phyloP scores from a whole-genome alignment of 2,888 invertebrate genomes.

The Rhodophaea formosa region DNA sequence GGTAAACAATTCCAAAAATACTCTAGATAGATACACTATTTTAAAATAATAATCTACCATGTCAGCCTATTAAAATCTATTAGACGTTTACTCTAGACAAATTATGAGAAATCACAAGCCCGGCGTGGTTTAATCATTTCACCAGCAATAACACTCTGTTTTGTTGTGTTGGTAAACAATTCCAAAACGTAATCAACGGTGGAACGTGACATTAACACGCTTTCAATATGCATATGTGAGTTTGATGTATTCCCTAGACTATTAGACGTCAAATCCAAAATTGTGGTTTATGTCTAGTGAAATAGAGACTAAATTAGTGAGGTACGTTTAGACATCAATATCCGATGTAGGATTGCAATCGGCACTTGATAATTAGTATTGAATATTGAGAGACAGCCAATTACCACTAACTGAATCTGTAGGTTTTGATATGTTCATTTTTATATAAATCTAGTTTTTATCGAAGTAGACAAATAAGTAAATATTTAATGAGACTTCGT shows the following conservation, averaged over 20 bases:
- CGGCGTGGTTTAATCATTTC: neutral
- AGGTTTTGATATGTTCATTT: neutral
- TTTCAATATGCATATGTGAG: slow-evolving; percentile 28
- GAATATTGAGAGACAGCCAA: slow-evolving; percentile 38
- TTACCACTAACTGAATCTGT: slow-evolving; percentile 24
- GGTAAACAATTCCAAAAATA: too few relatives aligned
- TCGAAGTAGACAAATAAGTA: too few relatives aligned
- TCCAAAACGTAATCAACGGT: slow-evolving; percentile 29
- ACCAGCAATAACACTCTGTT: neutral
- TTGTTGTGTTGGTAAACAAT: slow-evolving; percentile 14
- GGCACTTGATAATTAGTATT: slow-evolving; percentile 40
- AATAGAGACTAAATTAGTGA: slow-evolving; percentile 37
- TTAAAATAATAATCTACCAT: too few relatives aligned
- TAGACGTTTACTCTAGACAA: neutral
- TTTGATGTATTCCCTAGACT: slow-evolving; percentile 26
- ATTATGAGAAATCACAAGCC: neutral
- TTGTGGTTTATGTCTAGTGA: slow-evolving; percentile 26
- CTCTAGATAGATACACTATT: too few relatives aligned
- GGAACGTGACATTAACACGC: slow-evolving; percentile 31
- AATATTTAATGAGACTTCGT: too few relatives aligned
- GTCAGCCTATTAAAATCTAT: too few relatives aligned
- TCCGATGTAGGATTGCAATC: slow-evolving; percentile 33
- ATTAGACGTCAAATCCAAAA: slow-evolving; percentile 22
- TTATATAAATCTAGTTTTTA: neutral
- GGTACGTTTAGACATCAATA: slow-evolving; percentile 30